Base-by-base conservation (phyloP, 2,888 invertebrate species). In the Aphidius colemani region DNA sequence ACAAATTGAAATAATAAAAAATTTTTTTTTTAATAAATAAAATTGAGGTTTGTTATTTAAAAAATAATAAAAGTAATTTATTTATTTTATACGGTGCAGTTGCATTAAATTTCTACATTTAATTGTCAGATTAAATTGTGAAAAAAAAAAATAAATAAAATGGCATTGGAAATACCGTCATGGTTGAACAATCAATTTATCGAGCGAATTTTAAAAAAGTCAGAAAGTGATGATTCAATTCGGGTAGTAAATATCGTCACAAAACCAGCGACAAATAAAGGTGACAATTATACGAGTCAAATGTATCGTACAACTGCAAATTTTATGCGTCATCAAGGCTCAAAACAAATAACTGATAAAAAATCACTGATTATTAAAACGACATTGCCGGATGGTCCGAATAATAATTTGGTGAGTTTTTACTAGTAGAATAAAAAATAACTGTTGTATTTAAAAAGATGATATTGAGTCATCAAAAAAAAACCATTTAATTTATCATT, bases 211-310 rank as follows among this genome's bases (percentile, higher is more conserved):
- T 66, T 82, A 9, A 74, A 71, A 40, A 67, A 72, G n/a, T 63
- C 71, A 10, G 77, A 77, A 57, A 66, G 67, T 7, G 74, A 80
- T 68, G 63, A 67, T 18, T 71, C 74, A 11, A 70, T 81, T 55
- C 58, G 69, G 43, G 76, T 82, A 56, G 73, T 65, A 53, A 69
- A 75, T 65, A 53, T 80, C 46, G 45, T 44, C 13, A 64, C 70
- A 2, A 79, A 75, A 49, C 70, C 79, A 2, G 82, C 81, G 0
- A 80, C 81, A 4, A 69, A 56, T 45, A 76, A 77, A 66, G 82
- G 81, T 51, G 82, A 82, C 66, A 82, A 82, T 73, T 82, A 82
- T 51, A 74, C 76, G 7, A 81, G 82, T 67, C 78, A 80, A n/a
- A 79, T 82, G 78, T 57, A 74, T 30, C 77, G 82, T 3, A 66